phyloP scores from a whole-genome alignment of 2,888 invertebrate genomes.

The Cosmia pyralina region DNA sequence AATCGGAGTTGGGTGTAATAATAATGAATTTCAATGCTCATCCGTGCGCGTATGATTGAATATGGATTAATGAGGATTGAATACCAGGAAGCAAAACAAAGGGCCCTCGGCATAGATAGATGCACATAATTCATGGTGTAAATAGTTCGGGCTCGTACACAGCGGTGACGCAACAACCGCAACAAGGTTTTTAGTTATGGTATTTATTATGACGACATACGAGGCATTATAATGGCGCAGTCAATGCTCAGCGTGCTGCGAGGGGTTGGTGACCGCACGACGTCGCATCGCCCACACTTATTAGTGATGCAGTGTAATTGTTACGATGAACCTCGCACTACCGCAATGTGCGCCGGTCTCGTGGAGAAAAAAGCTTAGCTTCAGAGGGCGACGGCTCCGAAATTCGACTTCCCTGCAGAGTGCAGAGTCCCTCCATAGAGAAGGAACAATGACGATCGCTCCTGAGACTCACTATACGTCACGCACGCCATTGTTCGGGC shows the following conservation, averaged over 20 bases:
- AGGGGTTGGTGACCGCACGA: constrained; percentile 64
- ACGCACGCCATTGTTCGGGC: constrained; percentile 80
- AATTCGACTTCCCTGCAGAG: constrained; percentile 72
- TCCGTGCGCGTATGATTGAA: constrained; percentile 67
- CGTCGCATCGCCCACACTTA: constrained; percentile 57
- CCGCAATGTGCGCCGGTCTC: constrained; percentile 45
- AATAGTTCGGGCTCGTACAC: constrained; percentile 42
- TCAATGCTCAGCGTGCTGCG: constrained; percentile 47
- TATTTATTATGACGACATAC: constrained; percentile 62
- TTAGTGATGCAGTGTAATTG: constrained; percentile 60
- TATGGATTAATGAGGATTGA: constrained; percentile 70
- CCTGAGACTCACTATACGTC: constrained; percentile 78
- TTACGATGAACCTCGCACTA: constrained; percentile 60
- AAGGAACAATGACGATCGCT: constrained; percentile 81
- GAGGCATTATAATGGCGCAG: constrained; percentile 54
- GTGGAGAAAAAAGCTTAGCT: constrained; percentile 38
- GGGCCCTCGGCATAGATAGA: constrained; percentile 78
- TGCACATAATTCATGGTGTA: constrained; percentile 86
- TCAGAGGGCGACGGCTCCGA: constrained; percentile 59
- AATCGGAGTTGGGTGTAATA: constrained; percentile 54
- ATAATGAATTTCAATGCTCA: constrained; percentile 65
- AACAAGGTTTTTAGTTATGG: constrained; percentile 64
- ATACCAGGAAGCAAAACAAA: constrained; percentile 77
- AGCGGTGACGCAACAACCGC: constrained; percentile 59
- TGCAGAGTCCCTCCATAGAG: constrained; percentile 69